Evolutionary conservation across 1,140 invertebrate genomes (phyloP), one percentile per base, ranked within the genome.

Genomic region (Drosophila lini): DNA sequence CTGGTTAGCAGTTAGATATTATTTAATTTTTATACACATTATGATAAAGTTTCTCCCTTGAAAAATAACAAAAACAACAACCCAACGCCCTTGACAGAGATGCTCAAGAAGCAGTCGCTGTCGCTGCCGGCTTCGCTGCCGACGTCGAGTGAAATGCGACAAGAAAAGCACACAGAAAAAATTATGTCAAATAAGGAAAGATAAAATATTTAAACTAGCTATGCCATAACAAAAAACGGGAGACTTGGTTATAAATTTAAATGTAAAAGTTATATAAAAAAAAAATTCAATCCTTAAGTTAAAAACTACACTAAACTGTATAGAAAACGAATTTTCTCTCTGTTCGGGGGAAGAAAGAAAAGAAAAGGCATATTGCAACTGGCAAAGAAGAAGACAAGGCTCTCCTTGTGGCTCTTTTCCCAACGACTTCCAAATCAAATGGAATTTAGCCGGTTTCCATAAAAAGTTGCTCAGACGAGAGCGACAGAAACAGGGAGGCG

Each of bases 391-490:
- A 61, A 82, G 50, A 79, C 77, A 75, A 85, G 81, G 82, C 69
- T 71, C 69, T 70, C 48, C 48, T 52, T 19, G 42, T 16, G 63
- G 63, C 67, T 71, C 65, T 68, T 71, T 68, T 42, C 65, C 36
- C 74, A 77, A 78, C 83, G 80, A 78, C 83, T 82, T 83, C 71
- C 75, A 78, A 86, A 83, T 88, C 83, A 86, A 88, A 86, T 86
- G 83, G 83, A 86, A 86, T 88, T 86, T 80, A 86, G 83, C 83
- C 83, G 83, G 83, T 86, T 86, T 86, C 83, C 82, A 86, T 88
- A 86, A 82, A 88, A 86, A 81, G 77, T 79, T 81, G 78, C 76
- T 76, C 52, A 59, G 74, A 47, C 60, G 22, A 28, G 56, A 42
- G 28, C 31, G 38, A 45, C 50, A 48, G 63, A 31, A 45, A 53